These are phyloP conservation scores for Sylvicapra grimmia DNA, from an alignment of 2,113 vertebrate genomes.

Conservation along the genomic window DNA sequence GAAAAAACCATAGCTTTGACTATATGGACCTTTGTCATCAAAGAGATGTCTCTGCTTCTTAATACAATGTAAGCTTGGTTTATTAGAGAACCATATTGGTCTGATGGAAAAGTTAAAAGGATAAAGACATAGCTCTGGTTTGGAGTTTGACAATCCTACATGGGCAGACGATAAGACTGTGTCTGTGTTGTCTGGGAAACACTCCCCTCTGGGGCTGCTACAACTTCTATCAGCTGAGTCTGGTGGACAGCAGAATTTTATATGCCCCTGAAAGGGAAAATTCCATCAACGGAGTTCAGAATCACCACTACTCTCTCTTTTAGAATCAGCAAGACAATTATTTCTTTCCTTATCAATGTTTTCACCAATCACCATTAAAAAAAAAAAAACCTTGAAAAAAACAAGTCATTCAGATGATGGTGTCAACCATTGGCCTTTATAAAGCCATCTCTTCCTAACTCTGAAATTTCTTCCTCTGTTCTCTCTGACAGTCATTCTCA, in stretches of 20 bases:
- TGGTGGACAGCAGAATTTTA: neutral
- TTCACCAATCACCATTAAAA: neutral
- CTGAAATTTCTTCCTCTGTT: neutral
- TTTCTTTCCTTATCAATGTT: neutral
- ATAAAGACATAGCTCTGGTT: neutral
- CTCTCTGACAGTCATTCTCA: neutral
- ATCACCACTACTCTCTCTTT: neutral
- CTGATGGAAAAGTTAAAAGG: neutral
- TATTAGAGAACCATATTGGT: neutral
- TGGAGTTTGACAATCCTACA: neutral
- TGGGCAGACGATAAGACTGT: neutral
- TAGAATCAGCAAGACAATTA: neutral
- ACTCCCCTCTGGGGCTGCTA: fast-evolving
- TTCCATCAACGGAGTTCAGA: neutral
- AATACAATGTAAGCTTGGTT: neutral
- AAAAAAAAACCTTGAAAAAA: neutral
- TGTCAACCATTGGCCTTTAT: neutral
- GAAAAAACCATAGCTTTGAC: neutral
- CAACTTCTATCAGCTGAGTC: neutral
- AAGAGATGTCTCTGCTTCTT: neutral
- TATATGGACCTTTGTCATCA: neutral
- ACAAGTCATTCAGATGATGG: neutral
- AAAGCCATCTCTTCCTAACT: neutral
- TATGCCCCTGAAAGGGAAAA: neutral
- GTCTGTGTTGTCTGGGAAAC: neutral